Evolutionary conservation across 1,140 invertebrate genomes (phyloP).

Genomic region (Hetaerina americana): DNA sequence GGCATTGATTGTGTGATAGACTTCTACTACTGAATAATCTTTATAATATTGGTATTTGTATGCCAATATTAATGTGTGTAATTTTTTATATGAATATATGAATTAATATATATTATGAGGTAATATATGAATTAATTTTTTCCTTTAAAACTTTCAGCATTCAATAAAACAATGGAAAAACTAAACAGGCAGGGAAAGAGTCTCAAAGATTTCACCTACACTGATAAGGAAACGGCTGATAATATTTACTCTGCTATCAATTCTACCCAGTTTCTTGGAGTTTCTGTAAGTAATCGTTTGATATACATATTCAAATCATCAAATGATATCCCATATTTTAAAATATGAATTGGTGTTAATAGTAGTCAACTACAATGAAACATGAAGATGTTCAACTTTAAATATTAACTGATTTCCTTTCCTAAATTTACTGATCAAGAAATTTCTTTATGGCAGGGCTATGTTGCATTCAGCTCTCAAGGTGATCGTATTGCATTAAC

Average conservation of each 20-base stretch:
- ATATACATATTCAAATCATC: no score
- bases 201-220: slow-evolving; percentile 95
- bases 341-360: no score
- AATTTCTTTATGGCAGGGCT: slow-evolving; percentile 49
- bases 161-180: slow-evolving; percentile 90
- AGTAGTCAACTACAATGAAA: no score
- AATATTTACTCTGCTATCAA: slow-evolving; percentile 96
- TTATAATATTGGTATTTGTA: no score
- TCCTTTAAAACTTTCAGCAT: slow-evolving; percentile 44
- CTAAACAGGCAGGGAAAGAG: slow-evolving; percentile 61
- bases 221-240: slow-evolving; percentile 84
- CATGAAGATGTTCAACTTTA: no score
- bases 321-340: no score
- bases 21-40: no score
- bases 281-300: slow-evolving; percentile 77
- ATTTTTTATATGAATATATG: not conserved
- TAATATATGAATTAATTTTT: no score
- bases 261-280: slow-evolving; percentile 91
- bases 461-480: slow-evolving; percentile 89
- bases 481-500: slow-evolving; percentile 98
- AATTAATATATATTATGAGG: slow-evolving; percentile 3
- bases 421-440: not conserved
- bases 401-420: no score
- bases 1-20: no score
- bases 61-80: not conserved